Evolutionary conservation across 2,113 vertebrate genomes (phyloP), one percentile per base, ranked within the genome.

Genomic region (Chitala chitala): DNA sequence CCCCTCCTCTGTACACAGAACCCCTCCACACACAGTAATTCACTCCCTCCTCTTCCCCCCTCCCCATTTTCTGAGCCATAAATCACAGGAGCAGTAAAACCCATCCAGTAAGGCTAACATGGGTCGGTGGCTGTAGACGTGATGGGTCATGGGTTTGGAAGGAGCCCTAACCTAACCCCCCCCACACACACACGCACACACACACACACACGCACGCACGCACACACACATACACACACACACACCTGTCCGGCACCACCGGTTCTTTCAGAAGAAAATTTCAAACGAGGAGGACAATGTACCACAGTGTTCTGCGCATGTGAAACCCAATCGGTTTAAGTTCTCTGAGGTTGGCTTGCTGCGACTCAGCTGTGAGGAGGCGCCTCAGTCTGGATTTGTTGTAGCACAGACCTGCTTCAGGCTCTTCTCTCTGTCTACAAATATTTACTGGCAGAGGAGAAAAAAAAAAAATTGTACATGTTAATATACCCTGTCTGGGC

Each of bases 341-440:
- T 69, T 69, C 31, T 44, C 13, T 17, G 65, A 24, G 44, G 3
- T 56, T 24, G 10, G 44, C 26, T 69, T 69, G 26, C 46, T 48
- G 5, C 50, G 65, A 69, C 42, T 69, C 65, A 50, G 61, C 61
- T 65, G 61, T 15, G 65, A 29, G 22, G 24, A 66, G 64, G 31
- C 20, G 15, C 36, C 5, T 2, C 5, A 20, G 61, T 22, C n/a
- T 6, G 38, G 13, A 4, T 22, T 7, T 1, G 36, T 42, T 40
- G 20, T 20, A 51, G 46, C 46, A 8, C 13, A n/a, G 20, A 9
- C 61, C 61, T 65, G 7, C 33, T 66, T 42, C 63, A 44, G 40
- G 9, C 36, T 48, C 2, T 55, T 5, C 53, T 55, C 53, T 82
- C 80, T 74, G 84, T 77, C 54, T 54, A 44, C n/a, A n/a, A n/a